Percentiles rank a stretch among this genome's conserved stretches.
These are phyloP conservation scores for Leptopilina drosophilae DNA, from an alignment of 2,888 invertebrate genomes.

Conservation along the genomic window DNA sequence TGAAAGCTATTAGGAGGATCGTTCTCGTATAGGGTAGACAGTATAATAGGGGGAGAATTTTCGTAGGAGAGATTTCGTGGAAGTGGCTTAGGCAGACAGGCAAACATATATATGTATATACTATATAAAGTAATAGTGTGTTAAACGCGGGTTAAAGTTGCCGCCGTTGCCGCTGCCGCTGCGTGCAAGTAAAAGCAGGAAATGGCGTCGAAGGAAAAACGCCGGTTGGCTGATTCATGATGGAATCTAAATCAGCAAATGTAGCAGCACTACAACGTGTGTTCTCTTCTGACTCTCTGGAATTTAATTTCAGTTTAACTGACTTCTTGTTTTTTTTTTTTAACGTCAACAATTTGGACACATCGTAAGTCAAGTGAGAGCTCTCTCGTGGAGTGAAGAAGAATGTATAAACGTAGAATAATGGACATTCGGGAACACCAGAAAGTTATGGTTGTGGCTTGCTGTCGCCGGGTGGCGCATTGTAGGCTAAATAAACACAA, in stretches of 20 bases:
- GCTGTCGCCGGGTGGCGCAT: slow-evolving; percentile 27
- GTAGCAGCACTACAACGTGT: slow-evolving; percentile 22
- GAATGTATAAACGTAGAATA: slow-evolving; percentile 32
- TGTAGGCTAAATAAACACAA: slow-evolving; percentile 37
- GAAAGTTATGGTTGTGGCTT: slow-evolving; percentile 29
- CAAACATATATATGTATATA: background rate
- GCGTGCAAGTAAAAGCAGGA: slow-evolving; percentile 40
- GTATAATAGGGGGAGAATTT: slow-evolving; percentile 34
- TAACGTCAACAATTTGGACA: slow-evolving; percentile 22
- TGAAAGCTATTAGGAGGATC: slow-evolving; percentile 34
- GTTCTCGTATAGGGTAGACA: slow-evolving; percentile 24
- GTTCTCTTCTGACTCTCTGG: background rate
- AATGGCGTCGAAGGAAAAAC: slow-evolving; percentile 30
- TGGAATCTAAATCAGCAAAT: slow-evolving; percentile 33
- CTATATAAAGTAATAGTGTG: no score
- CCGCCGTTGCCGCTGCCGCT: background rate
- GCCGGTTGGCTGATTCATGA: slow-evolving; percentile 37
- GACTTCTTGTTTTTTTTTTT: background rate
- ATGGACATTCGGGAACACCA: slow-evolving; percentile 30
- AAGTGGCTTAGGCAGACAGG: slow-evolving; percentile 1
- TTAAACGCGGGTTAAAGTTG: background rate
- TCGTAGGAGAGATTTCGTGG: slow-evolving; percentile 24
- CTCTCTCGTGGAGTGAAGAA: slow-evolving; percentile 20
- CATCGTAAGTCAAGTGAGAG: slow-evolving; percentile 27
- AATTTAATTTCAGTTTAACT: slow-evolving; percentile 40